These are phyloP conservation scores for Aromia moschata DNA, from an alignment of 2,888 invertebrate species.

Conservation along the genomic window DNA sequence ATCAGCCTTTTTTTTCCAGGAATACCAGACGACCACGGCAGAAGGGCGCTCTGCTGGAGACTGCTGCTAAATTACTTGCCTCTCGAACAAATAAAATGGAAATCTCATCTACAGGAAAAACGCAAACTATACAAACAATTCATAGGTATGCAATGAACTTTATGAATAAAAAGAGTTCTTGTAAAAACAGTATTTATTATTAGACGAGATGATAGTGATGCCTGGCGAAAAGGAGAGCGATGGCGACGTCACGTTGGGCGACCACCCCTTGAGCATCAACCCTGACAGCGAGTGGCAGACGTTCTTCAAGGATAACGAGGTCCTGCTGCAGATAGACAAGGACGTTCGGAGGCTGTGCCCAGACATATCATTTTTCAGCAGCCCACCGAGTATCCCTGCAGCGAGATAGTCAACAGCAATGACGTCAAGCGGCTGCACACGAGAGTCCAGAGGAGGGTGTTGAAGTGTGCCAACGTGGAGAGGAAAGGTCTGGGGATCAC, in stretches of 20 bases:
- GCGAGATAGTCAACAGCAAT: conserved; percentile 80
- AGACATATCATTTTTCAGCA: conserved; percentile 96
- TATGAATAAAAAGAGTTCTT: no score
- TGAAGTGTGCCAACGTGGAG: conserved; percentile 89
- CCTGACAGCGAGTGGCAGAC: conserved; percentile 96
- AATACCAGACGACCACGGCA: conserved; percentile 86
- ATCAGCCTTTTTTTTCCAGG: conserved; percentile 75
- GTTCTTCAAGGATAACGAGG: conserved; percentile 97
- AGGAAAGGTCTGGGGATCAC: conserved; percentile 88
- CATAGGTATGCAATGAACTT: conserved; percentile 74
- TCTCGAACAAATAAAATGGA: conserved; percentile 73
- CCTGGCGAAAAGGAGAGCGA: conserved; percentile 73
- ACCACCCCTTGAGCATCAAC: conserved; percentile 94
- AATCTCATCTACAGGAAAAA: conserved; percentile 75
- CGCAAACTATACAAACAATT: conserved; percentile 83
- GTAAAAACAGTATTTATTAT: no score
- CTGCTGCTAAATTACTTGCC: conserved; percentile 87
- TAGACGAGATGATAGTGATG: conserved; percentile 88
- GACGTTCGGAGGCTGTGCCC: conserved; percentile 94
- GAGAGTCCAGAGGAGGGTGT: conserved; percentile 85
- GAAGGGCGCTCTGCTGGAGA: conserved; percentile 88
- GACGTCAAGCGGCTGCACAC: conserved; percentile 86
- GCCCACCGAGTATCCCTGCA: conserved; percentile 90
- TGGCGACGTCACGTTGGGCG: conserved; percentile 71
- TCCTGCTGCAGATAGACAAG: conserved; percentile 96